Evolutionary conservation across 2,888 invertebrate species (phyloP).

Genomic region (Bimastos eiseni): DNA sequence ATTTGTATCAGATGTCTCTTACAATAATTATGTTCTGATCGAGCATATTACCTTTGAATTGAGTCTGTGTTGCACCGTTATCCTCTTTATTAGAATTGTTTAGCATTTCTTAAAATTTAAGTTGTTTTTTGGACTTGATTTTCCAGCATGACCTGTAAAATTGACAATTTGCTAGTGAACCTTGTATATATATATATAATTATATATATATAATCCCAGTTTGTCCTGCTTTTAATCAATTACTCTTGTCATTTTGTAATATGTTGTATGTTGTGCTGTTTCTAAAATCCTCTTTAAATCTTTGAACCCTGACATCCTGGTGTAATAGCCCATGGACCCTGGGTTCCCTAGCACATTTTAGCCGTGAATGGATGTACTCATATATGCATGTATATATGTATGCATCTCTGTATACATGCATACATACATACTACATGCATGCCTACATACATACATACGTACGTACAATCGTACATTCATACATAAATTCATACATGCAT

Average conservation of each 20-base stretch:
- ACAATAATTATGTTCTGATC: neutral
- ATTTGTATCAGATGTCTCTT: neutral
- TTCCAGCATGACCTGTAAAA: neutral
- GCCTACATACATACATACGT: neutral
- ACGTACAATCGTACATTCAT: neutral
- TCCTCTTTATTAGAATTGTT: neutral
- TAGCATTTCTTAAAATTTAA: neutral
- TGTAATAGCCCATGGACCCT: too few species aligned
- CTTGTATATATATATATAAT: too few species aligned
- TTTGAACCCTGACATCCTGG: too few species aligned
- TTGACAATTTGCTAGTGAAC: neutral
- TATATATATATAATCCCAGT: neutral
- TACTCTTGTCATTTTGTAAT: neutral
- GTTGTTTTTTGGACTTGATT: neutral
- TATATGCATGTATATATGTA: too few species aligned
- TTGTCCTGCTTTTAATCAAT: neutral
- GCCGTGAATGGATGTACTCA: too few species aligned
- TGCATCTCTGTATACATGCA: too few species aligned
- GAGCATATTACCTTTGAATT: neutral
- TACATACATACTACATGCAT: neutral
- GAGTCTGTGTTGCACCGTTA: neutral
- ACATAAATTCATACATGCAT: too few species aligned
- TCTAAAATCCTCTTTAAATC: neutral
- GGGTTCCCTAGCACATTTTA: too few species aligned
- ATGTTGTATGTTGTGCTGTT: neutral